Conservation (phyloP, 2,888 invertebrate genomes). For the Lasioglossum pauxillum region DNA sequence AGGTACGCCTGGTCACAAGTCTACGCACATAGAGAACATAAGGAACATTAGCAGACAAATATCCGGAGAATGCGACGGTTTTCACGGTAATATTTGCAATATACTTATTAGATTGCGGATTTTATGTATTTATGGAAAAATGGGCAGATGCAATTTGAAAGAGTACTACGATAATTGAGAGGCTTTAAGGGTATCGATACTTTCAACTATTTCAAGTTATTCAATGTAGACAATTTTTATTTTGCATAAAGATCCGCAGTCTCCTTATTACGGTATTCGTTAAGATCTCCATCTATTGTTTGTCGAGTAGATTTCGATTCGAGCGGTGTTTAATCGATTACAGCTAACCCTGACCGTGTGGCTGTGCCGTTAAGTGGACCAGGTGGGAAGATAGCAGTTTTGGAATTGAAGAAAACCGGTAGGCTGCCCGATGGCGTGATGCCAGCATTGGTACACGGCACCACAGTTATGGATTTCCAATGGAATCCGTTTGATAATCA, state of each 20-base stretch:
- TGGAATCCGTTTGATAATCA: slow-evolving; percentile 96
- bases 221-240: not conserved
- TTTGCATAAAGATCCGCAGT: not conserved
- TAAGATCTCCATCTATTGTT: not conserved
- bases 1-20: slow-evolving; percentile 95
- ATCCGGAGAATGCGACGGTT: slow-evolving; percentile 97
- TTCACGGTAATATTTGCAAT: slow-evolving; percentile 88
- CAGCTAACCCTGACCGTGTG: slow-evolving; percentile 93
- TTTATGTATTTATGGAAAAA: not conserved
- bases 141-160: not conserved
- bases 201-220: not conserved
- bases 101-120: not conserved
- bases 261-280: not conserved
- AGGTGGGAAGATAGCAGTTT: slow-evolving; percentile 95
- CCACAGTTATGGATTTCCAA: slow-evolving; percentile 95
- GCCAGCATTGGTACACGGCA: slow-evolving; percentile 95
- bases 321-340: slow-evolving; percentile 57
- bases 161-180: not conserved
- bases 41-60: slow-evolving; percentile 95
- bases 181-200: not conserved
- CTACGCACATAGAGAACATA: slow-evolving; percentile 95
- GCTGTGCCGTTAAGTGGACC: slow-evolving; percentile 96
- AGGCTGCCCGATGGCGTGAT: slow-evolving; percentile 92
- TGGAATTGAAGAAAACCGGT: slow-evolving; percentile 92
- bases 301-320: not conserved